Base-by-base conservation (phyloP, 1,140 invertebrate genomes). In the Luehdorfia chinensis region DNA sequence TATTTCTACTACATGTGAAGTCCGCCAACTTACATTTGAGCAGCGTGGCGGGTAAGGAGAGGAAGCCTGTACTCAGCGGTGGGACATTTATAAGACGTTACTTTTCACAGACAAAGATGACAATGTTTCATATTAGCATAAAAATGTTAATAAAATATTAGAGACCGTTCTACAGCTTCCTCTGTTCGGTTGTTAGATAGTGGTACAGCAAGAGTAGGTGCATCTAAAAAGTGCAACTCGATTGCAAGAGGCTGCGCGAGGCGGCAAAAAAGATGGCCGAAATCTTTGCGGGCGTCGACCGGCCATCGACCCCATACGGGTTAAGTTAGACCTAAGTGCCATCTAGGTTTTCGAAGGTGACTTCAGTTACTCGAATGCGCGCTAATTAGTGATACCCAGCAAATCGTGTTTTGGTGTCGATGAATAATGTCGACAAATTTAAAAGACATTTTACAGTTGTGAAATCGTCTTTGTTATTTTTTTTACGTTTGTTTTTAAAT, bases 141-240 rank as follows among this genome's bases (percentile, higher is more conserved):
- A n/a, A n/a, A n/a, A n/a, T n/a, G n/a, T n/a, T 23, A 33, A 34
- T 6, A 15, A 30, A 30, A 19, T 25, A 7, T 8, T 15, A 8
- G 5, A 27, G n/a, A 13, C 50, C 8, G 16, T 72, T 78, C 70
- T 47, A 71, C 23, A 3, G 13, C n/a, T 36, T 49, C 19, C 47
- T 3, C 50, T 76, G 68, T 70, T 13, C 69, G 18, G 64, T 72
- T 62, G 81, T 85, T 85, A 85, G 81, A 84, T 85, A 83, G 70
- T 79, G 66, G 60, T 78, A 85, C 64, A 69, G 64, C 60, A 55
- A 55, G 62, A 81, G 77, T 83, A 85, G 81, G 75, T 75, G 74
- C 76, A 81, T 85, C 81, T 85, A 85, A 85, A 85, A 85, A 85
- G 69, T 77, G 81, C 79, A 85, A 78, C 74, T 57, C 81, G 76